Conservation (phyloP, 2,888 invertebrate genomes). For the Copidosoma aretas region DNA sequence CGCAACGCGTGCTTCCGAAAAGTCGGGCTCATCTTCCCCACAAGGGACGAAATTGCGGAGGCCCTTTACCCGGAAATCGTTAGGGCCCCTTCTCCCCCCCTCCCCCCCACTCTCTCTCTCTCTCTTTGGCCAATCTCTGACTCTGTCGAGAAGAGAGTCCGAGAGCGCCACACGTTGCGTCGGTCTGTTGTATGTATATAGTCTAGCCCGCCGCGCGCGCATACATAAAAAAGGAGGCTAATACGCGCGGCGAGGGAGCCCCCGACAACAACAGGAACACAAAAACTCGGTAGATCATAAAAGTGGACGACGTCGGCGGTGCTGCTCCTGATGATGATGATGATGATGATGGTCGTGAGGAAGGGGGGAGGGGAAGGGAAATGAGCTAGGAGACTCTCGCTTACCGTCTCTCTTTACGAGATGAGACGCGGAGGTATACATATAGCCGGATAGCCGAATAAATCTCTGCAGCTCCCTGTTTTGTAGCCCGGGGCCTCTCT, state of each 20-base stretch:
- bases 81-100: too few species aligned
- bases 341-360: conserved; percentile 36
- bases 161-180: conserved; percentile 32
- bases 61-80: conserved; percentile 56
- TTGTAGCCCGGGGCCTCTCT: conserved; percentile 50
- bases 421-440: background rate
- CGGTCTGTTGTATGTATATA: background rate
- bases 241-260: conserved; percentile 5
- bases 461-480: conserved; percentile 62
- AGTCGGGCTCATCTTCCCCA: conserved; percentile 33
- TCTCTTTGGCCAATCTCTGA: conserved; percentile 8
- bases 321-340: conserved; percentile 46
- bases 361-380: conserved; percentile 13
- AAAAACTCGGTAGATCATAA: conserved; percentile 36
- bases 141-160: conserved; percentile 44
- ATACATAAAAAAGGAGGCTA: conserved; percentile 14
- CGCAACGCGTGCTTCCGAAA: conserved; percentile 40
- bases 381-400: background rate
- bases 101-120: conserved; percentile 17
- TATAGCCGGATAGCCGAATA: conserved; percentile 56
- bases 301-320: conserved; percentile 46
- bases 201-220: background rate
- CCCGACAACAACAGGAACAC: conserved; percentile 5
- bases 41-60: conserved; percentile 41
- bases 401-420: conserved; percentile 14